phyloP scores from a whole-genome alignment of 2,113 vertebrate genomes.

The Cichladusa arquata region DNA sequence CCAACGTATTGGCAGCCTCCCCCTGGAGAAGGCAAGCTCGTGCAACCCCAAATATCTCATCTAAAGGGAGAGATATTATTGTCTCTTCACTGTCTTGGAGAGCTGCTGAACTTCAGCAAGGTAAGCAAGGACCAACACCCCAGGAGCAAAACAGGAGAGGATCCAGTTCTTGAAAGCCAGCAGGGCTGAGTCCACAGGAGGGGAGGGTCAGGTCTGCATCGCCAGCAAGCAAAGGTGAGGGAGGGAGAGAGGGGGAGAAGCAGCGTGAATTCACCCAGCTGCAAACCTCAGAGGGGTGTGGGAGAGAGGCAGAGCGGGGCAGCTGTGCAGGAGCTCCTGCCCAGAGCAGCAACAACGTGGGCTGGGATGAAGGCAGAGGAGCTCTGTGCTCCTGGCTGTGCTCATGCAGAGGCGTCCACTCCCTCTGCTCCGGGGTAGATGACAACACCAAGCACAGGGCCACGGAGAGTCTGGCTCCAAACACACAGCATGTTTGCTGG shows the following conservation, averaged over 20 bases:
- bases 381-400: neutral
- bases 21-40: neutral
- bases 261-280: neutral
- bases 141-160: neutral
- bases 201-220: fast-evolving
- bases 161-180: neutral
- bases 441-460: neutral
- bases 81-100: neutral
- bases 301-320: neutral
- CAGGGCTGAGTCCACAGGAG: neutral
- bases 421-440: neutral
- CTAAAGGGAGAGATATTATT: neutral
- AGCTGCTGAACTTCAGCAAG: neutral
- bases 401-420: neutral
- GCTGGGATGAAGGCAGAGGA: neutral
- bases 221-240: neutral
- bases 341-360: neutral
- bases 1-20: neutral
- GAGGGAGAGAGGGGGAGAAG: neutral
- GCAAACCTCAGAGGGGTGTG: neutral
- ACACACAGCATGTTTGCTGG: neutral
- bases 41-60: neutral
- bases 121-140: neutral
- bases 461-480: neutral
- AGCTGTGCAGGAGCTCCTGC: neutral